phyloP scores from a whole-genome alignment of 2,113 vertebrate species.

The Rhabdomys dilectus region DNA sequence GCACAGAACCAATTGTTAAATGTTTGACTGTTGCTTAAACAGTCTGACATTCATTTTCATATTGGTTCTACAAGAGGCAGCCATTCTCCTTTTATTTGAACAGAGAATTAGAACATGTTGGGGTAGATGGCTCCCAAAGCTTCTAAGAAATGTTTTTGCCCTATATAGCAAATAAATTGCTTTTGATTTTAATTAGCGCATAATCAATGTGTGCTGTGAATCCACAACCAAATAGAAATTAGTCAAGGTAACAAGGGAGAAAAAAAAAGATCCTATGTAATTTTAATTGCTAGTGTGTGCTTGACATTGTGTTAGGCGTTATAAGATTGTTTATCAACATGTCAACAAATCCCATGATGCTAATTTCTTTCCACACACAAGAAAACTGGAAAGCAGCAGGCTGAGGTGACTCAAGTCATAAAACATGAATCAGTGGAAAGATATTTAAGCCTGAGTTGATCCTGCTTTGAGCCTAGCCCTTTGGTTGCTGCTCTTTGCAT shows the following conservation, averaged over 20 bases:
- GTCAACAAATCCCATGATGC: background rate
- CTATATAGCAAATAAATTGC: background rate
- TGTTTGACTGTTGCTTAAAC: background rate
- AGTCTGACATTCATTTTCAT: background rate
- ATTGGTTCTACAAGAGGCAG: background rate
- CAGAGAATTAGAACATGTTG: background rate
- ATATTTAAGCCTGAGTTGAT: background rate
- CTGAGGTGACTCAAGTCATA: background rate
- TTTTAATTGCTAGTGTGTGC: background rate
- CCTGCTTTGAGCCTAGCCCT: background rate
- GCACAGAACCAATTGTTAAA: background rate
- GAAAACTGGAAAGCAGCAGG: background rate
- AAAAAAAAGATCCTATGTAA: background rate
- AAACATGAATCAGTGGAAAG: background rate
- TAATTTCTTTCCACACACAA: slow-evolving; percentile 19
- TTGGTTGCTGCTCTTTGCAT: background rate
- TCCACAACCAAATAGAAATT: background rate
- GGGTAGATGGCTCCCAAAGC: background rate
- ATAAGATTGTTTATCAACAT: background rate
- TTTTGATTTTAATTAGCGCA: background rate
- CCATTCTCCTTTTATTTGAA: background rate
- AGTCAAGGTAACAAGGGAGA: background rate
- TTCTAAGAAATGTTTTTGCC: background rate
- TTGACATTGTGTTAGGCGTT: background rate
- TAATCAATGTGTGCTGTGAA: background rate